These are phyloP conservation scores for Trissolcus basalis DNA, from an alignment of 1,140 invertebrate genomes.

Conservation along the genomic window DNA sequence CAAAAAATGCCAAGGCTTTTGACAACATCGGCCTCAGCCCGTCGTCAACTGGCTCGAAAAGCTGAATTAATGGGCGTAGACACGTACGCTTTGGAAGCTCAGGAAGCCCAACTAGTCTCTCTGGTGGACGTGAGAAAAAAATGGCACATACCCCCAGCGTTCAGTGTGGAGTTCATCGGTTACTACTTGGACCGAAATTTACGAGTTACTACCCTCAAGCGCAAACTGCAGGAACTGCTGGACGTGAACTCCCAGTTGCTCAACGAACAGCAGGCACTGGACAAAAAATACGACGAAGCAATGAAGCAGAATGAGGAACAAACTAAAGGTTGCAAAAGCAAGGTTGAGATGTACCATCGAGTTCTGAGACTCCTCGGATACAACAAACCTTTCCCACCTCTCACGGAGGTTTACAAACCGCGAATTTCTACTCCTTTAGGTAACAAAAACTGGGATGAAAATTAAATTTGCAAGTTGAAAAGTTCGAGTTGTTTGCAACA, in stretches of 20 bases:
- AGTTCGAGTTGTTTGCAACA: too few species aligned
- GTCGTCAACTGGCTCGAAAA: conserved; percentile 88
- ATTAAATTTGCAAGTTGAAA: too few species aligned
- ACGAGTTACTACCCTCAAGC: conserved; percentile 86
- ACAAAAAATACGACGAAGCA: conserved; percentile 87
- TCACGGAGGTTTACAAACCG: conserved; percentile 67
- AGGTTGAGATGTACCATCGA: conserved; percentile 73
- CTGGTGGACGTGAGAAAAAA: conserved; percentile 91
- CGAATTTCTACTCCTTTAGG: conserved; percentile 65
- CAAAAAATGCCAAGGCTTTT: conserved; percentile 94
- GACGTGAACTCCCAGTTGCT: conserved; percentile 84
- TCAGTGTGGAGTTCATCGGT: conserved; percentile 94
- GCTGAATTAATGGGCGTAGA: conserved; percentile 94
- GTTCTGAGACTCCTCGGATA: conserved; percentile 67
- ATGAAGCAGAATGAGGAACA: conserved; percentile 74
- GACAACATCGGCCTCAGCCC: conserved; percentile 92
- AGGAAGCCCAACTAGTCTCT: conserved; percentile 86
- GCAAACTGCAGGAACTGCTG: conserved; percentile 84
- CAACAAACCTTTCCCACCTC: conserved; percentile 66
- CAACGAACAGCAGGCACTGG: conserved; percentile 83
- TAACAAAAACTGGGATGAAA: too few species aligned
- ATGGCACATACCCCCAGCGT: conserved; percentile 94
- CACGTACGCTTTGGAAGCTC: conserved; percentile 84
- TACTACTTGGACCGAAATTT: conserved; percentile 93
- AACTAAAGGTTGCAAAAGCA: conserved; percentile 78